phyloP scores from a whole-genome alignment of 2,113 vertebrate species.

The Nansenia antarctica region DNA sequence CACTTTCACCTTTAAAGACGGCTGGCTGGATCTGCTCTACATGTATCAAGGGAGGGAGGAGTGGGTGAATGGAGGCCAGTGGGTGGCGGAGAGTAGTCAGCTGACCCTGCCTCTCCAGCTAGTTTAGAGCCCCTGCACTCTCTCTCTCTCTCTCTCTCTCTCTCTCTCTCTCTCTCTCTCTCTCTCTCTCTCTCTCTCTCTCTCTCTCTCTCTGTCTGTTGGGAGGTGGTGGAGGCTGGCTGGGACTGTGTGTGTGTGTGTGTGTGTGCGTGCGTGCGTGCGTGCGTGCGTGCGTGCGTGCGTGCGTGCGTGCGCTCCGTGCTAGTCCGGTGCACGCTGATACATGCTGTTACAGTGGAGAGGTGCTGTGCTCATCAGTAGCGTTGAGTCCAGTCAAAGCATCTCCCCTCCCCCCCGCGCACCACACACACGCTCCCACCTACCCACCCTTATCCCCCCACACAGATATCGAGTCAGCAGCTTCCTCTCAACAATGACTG shows the following conservation, averaged over 20 bases:
- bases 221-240: no score
- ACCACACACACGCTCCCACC: constrained; percentile 23
- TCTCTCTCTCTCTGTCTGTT: no score
- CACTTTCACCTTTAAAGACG: constrained; percentile 77
- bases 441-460: constrained; percentile 35
- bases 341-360: constrained; percentile 4
- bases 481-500: constrained; percentile 66
- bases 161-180: no score
- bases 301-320: not conserved
- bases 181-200: no score
- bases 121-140: not conserved
- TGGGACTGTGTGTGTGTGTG: not conserved
- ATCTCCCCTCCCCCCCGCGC: constrained; percentile 44
- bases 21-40: constrained; percentile 41
- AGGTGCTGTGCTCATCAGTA: constrained; percentile 76
- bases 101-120: not conserved
- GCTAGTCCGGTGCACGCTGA: not conserved
- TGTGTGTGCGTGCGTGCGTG: not conserved
- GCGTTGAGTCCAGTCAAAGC: constrained; percentile 52
- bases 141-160: no score
- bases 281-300: not conserved
- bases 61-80: no score
- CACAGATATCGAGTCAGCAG: constrained; percentile 69
- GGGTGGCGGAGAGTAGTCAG: not conserved
- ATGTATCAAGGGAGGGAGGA: not conserved